Base-by-base conservation (phyloP, 1,140 invertebrate genomes). In the Polyergus mexicanus region DNA sequence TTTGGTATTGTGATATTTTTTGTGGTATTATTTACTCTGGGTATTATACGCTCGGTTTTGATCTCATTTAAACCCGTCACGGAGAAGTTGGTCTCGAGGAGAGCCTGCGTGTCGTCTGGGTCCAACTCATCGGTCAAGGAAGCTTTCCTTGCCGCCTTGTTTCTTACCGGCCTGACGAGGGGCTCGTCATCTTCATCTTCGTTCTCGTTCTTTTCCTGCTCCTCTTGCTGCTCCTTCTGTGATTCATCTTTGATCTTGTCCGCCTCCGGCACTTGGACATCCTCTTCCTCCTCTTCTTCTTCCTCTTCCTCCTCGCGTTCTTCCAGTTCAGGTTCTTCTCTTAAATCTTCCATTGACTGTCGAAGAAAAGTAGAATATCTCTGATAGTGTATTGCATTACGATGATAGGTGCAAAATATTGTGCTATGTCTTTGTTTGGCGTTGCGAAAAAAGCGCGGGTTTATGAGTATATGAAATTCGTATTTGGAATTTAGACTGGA, bases 261-360 rank as follows among this genome's bases (percentile, higher is more conserved):
- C n/a, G 22, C 44, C 19, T 76, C 58, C 8, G 32, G 5, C 8
- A 78, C 54, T 13, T 62, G 63, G 3, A 19, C 41, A 13, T 87
- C 51, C 13, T 88, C 65, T 54, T 88, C 72, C 8, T 90, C 87
- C 44, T 86, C 88, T 25, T 93, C 89, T n/a, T 92, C 90, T 25
- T 95, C 93, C 28, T 96, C 95, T 80, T 96, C 95, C 86, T 96
- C 95, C 84, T 96, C 95, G 54, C 91, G 91, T 88, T 96, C 94
- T 84, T 94, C 94, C 10, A 95, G 84, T 88, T 96, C 96, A 11
- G 94, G 93, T 83, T 96, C 96, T 51, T 95, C 95, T 35, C 88
- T 94, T 32, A 96, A 86, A 88, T 95, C 94, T 68, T 95, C 94
- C 94, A 95, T 95, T 16, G 94, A 95, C 94, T 95, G 80, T 25